phyloP scores from a whole-genome alignment of 2,113 vertebrate species.

The Microcebus jonahi region DNA sequence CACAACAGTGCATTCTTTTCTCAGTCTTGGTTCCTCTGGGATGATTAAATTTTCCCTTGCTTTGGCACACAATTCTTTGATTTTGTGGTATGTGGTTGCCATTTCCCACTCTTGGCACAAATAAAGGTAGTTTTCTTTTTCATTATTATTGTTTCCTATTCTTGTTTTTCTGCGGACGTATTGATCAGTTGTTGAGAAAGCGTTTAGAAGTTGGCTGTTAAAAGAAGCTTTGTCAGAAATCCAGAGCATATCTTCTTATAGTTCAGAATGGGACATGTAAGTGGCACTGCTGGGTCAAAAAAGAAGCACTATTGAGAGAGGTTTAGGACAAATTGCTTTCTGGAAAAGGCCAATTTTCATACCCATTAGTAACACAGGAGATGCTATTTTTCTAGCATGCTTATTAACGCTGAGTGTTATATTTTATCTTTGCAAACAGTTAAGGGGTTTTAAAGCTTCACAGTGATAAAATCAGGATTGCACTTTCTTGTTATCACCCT shows the following conservation, averaged over 20 bases:
- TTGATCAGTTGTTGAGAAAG: background rate
- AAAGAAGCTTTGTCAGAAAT: background rate
- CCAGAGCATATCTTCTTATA: background rate
- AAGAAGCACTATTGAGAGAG: background rate
- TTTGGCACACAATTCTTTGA: background rate
- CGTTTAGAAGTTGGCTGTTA: background rate
- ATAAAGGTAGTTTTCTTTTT: background rate
- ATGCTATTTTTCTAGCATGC: background rate
- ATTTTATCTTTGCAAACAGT: slow-evolving; percentile 9
- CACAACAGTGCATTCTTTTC: background rate
- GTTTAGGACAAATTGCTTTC: background rate
- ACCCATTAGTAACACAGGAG: background rate
- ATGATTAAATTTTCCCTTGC: background rate
- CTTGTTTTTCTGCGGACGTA: background rate
- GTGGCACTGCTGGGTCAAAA: background rate
- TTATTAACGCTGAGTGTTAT: background rate
- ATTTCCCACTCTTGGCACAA: background rate
- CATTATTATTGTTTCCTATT: background rate
- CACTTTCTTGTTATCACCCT: background rate
- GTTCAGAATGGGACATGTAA: background rate
- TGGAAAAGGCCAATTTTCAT: background rate
- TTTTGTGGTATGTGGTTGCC: background rate
- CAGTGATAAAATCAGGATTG: background rate
- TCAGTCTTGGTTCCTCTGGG: background rate
- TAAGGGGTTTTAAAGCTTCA: background rate